phyloP scores from a whole-genome alignment of 2,888 invertebrate genomes.

The Trachelus iudaicus region DNA sequence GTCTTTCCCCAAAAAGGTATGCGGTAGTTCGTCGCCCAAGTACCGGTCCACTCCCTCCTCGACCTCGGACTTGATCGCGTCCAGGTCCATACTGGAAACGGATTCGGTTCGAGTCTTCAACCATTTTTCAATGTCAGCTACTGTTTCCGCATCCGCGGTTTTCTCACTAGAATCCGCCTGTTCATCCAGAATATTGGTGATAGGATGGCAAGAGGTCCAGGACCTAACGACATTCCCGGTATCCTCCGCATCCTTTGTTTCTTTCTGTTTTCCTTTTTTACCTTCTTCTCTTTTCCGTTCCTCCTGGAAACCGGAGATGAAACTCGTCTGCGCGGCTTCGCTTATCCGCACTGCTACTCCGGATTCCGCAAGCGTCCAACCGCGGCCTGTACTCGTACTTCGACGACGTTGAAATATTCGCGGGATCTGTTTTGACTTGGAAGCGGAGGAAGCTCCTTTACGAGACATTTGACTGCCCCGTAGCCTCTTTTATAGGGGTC shows the following conservation, averaged over 20 bases:
- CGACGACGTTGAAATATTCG: conserved; percentile 50
- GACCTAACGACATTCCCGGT: conserved; percentile 7
- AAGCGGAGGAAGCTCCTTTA: conserved; percentile 43
- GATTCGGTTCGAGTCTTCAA: conserved; percentile 54
- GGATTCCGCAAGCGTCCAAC: conserved; percentile 14
- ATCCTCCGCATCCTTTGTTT: conserved; percentile 5
- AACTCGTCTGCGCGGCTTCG: conserved; percentile 10
- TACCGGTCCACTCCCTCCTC: conserved; percentile 50
- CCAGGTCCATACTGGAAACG: conserved; percentile 52
- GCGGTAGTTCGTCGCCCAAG: conserved; percentile 49
- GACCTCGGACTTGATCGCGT: conserved; percentile 46
- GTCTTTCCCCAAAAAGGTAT: conserved; percentile 51
- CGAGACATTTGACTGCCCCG: conserved; percentile 54
- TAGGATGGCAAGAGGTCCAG: background rate
- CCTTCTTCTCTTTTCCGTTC: conserved; percentile 4
- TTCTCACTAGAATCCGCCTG: background rate
- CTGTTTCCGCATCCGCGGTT: conserved; percentile 34
- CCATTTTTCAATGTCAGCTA: conserved; percentile 60
- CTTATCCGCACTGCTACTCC: conserved; percentile 8
- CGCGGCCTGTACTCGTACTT: conserved; percentile 21
- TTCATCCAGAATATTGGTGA: background rate
- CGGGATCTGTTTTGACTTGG: conserved; percentile 51
- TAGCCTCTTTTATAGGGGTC: conserved; percentile 17
- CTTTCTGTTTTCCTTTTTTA: conserved; percentile 18
- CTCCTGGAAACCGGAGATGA: conserved; percentile 2